Base-by-base conservation (phyloP, 2,888 invertebrate species). In the Apantesis nais region DNA sequence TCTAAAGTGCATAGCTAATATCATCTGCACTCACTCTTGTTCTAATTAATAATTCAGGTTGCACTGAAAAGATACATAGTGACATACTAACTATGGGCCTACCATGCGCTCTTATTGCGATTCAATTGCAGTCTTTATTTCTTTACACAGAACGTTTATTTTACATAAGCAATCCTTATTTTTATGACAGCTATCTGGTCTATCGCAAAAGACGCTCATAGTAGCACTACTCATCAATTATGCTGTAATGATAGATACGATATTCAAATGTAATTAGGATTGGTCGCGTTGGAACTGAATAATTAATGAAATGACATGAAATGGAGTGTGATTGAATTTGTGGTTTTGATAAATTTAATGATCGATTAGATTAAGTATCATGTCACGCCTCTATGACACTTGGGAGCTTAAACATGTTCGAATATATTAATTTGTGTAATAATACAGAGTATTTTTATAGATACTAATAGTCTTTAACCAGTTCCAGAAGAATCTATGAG, bases 201-300 rank as follows among this genome's bases (percentile, higher is more conserved):
- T n/a, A n/a, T n/a, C n/a, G n/a, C n/a, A n/a, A n/a, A n/a, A n/a
- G n/a, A n/a, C n/a, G n/a, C n/a, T n/a, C n/a, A n/a, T n/a, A n/a
- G n/a, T n/a, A n/a, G n/a, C n/a, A 63, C 41, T 0, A 19, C 14
- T 19, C 12, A 44, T 44, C 44, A 63, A 63, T 63, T 63, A 44
- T 63, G 41, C 63, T 31, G 41, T 63, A 44, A 63, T 44, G 44
- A 44, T 44, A 44, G 63, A 44, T 29, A 41, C 19, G 22, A 11
- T 31, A 31, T 63, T 63, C 44, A 44, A 63, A 63, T 63, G 44
- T 63, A 63, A 63, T 63, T 63, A 63, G 63, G 44, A 63, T 22
- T 31, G 52, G 65, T 29, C 44, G n/a, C 29, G 48, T 48, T 65
- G 48, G 52, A 65, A 34, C 52, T 14, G 65, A 52, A 52, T 65